phyloP scores from a whole-genome alignment of 2,113 vertebrate species.

The Heteronetta atricapilla region DNA sequence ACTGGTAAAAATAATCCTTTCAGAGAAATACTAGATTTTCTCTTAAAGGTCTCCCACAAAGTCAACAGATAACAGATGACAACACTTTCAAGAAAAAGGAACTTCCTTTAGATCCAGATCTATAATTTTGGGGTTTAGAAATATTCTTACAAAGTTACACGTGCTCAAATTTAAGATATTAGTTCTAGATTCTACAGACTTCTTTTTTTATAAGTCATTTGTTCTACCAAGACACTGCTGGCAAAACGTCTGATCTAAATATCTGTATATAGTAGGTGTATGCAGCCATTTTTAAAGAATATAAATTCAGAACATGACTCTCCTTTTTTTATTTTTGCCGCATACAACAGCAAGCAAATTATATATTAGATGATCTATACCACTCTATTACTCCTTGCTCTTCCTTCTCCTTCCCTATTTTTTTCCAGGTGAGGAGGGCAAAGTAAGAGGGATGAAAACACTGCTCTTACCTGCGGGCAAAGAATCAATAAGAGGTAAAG shows the following conservation, averaged over 20 bases:
- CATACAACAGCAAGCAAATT: not conserved
- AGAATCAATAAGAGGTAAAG: not conserved
- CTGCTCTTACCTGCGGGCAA: not conserved
- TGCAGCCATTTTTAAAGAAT: not conserved
- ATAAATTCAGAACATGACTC: not conserved
- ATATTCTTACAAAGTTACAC: not conserved
- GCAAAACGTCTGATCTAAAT: not conserved
- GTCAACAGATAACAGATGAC: not conserved
- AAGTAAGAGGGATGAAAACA: not conserved
- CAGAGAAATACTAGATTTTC: not conserved
- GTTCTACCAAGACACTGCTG: not conserved
- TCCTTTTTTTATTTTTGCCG: not conserved
- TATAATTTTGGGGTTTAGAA: not conserved
- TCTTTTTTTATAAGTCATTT: not conserved
- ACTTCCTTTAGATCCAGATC: not conserved
- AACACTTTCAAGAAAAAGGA: not conserved
- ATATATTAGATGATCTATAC: not conserved
- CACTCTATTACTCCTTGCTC: not conserved
- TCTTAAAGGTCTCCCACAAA: not conserved
- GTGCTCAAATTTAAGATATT: not conserved
- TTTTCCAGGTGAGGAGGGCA: not conserved
- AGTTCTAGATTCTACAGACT: not conserved
- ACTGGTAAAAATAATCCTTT: not conserved
- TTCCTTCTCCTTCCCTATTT: not conserved
- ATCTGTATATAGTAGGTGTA: not conserved